phyloP scores from a whole-genome alignment of 2,888 invertebrate species.

The Gibbula magus region DNA sequence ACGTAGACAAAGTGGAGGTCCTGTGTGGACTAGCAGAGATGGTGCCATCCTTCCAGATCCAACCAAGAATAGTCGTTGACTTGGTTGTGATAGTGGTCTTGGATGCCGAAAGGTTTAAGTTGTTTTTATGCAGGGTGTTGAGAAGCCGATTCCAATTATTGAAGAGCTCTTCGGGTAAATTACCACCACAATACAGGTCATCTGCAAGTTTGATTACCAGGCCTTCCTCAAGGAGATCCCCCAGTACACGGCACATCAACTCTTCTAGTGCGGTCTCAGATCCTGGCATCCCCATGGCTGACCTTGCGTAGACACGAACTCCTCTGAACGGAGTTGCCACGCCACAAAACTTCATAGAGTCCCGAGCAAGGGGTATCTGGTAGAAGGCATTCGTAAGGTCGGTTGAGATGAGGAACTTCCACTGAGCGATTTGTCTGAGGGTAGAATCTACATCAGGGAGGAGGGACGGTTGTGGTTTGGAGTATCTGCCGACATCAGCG shows the following conservation, averaged over 20 bases:
- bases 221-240: constrained; percentile 34
- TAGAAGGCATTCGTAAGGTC: constrained; percentile 49
- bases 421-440: constrained; percentile 35
- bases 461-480: no score
- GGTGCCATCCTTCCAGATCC: constrained; percentile 40
- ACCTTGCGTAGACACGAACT: constrained; percentile 47
- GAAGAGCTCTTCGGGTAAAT: constrained; percentile 21
- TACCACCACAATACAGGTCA: constrained; percentile 34
- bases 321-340: constrained; percentile 50
- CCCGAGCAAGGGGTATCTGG: no score
- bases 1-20: constrained; percentile 13
- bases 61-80: constrained; percentile 33
- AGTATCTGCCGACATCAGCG: constrained; percentile 31
- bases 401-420: constrained; percentile 46
- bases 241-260: constrained; percentile 42
- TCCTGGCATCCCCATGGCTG: constrained; percentile 59
- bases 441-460: constrained; percentile 39
- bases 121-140: constrained; percentile 25
- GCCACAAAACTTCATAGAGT: constrained; percentile 53
- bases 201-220: constrained; percentile 44
- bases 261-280: constrained; percentile 52
- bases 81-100: constrained; percentile 33
- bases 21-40: constrained; percentile 35
- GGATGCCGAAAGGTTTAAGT: constrained; percentile 28
- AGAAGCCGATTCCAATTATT: constrained; percentile 29